phyloP scores from a whole-genome alignment of 2,888 invertebrate species.

The Cancer borealis region DNA sequence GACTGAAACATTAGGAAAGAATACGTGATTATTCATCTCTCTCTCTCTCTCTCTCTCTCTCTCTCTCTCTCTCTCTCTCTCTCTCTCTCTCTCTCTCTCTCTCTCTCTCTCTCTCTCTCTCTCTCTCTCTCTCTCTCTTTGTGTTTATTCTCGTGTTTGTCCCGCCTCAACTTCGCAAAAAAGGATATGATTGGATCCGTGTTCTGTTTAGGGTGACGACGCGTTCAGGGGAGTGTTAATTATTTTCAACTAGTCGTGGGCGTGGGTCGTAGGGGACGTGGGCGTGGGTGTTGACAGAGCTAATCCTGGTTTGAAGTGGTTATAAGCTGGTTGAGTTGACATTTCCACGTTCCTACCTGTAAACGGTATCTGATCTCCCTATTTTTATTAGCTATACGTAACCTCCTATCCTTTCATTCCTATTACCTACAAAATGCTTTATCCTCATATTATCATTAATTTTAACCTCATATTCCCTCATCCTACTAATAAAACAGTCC shows the following conservation, averaged over 20 bases:
- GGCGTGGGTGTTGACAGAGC: background rate
- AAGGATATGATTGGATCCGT: background rate
- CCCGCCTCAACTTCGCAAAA: too few species aligned
- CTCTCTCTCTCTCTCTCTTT: too few species aligned
- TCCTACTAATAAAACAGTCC: background rate
- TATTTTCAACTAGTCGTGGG: background rate
- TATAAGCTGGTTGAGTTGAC: background rate
- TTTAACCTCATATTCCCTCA: background rate
- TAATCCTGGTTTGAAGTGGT: background rate
- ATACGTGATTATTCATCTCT: background rate
- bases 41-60: conserved; percentile 1
- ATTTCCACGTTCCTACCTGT: too few species aligned
- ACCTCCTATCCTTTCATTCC: background rate
- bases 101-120: too few species aligned
- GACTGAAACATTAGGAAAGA: too few species aligned
- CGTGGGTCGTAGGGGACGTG: background rate
- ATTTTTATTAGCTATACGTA: too few species aligned
- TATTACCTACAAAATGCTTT: background rate
- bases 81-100: background rate
- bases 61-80: conserved; percentile 1
- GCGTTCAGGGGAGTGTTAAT: background rate
- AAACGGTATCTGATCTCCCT: too few species aligned
- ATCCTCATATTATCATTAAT: background rate
- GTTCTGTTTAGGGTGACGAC: background rate
- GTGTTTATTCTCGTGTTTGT: too few species aligned